These are phyloP conservation scores for Myotis vivesi DNA, from an alignment of 2,797 vertebrate species.

Conservation along the genomic window DNA sequence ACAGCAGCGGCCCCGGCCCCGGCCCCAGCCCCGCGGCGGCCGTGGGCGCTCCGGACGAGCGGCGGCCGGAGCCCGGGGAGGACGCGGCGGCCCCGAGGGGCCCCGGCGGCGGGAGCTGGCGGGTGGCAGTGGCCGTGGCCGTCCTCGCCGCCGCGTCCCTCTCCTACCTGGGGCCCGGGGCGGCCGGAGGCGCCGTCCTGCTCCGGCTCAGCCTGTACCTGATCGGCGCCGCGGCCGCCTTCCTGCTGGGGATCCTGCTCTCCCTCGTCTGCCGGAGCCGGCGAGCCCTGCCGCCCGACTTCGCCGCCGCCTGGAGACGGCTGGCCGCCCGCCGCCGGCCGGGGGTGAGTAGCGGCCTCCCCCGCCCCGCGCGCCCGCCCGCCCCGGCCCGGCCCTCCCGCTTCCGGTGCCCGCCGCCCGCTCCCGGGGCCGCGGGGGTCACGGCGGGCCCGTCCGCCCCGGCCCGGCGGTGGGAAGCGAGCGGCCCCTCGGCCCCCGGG, in stretches of 20 bases:
- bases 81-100: background rate
- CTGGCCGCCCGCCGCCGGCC: slow-evolving; percentile 24
- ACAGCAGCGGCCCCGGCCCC: slow-evolving; percentile 62
- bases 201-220: slow-evolving; percentile 79
- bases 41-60: background rate
- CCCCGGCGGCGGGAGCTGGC: slow-evolving; percentile 49
- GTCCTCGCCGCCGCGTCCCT: slow-evolving; percentile 69
- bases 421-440: background rate
- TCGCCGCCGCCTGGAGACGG: slow-evolving; percentile 61
- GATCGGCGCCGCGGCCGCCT: slow-evolving; percentile 76
- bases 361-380: background rate
- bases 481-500: too few relatives aligned
- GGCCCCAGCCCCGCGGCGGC: background rate
- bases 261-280: slow-evolving; percentile 57
- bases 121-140: slow-evolving; percentile 57
- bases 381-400: background rate
- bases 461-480: background rate
- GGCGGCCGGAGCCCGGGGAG: slow-evolving; percentile 6
- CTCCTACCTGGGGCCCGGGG: slow-evolving; percentile 65
- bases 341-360: slow-evolving; percentile 52
- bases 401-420: background rate
- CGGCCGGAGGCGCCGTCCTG: slow-evolving; percentile 52
- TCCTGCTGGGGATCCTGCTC: slow-evolving; percentile 71
- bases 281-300: slow-evolving; percentile 63
- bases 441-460: background rate